A percentile compares a stretch with the other conserved stretches of the same genome.
Evolutionary conservation across 1,140 invertebrate species (phyloP).

Genomic region (Melanaphis sacchari): DNA sequence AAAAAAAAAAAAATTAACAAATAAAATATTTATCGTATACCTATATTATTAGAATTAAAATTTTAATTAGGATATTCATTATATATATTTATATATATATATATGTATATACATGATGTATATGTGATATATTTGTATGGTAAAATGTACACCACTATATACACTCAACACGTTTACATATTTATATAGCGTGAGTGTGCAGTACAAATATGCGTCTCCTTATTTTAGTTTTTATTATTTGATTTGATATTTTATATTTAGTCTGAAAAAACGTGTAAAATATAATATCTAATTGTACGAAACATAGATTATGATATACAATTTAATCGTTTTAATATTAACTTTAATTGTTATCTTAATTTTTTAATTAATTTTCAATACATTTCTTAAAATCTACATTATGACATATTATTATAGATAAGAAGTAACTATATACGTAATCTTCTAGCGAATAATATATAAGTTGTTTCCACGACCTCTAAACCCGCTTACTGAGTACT

Average conservation of each 20-base stretch:
- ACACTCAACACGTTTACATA: not conserved
- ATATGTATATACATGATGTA: not conserved
- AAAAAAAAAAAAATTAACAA: not conserved
- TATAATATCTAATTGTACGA: not conserved
- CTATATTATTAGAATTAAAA: no score
- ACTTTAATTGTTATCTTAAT: slow-evolving; percentile 39
- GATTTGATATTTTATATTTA: not conserved
- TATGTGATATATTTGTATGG: not conserved
- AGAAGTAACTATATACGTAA: not conserved
- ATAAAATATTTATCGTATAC: no score
- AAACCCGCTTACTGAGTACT: not conserved
- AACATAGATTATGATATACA: slow-evolving; percentile 19
- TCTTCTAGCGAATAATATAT: not conserved
- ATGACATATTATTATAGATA: slow-evolving; percentile 46
- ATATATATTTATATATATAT: no score
- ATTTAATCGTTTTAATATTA: slow-evolving; percentile 34
- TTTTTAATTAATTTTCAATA: slow-evolving; percentile 45
- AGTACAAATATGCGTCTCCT: not conserved
- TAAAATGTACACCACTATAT: not conserved
- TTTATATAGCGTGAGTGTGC: not conserved
- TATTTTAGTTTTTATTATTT: not conserved
- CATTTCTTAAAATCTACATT: slow-evolving; percentile 36
- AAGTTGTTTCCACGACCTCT: slow-evolving; percentile 35
- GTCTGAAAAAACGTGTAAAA: slow-evolving; percentile 26
- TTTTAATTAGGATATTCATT: not conserved